phyloP scores from a whole-genome alignment of 2,797 vertebrate species.

The Cossypha dichroa region DNA sequence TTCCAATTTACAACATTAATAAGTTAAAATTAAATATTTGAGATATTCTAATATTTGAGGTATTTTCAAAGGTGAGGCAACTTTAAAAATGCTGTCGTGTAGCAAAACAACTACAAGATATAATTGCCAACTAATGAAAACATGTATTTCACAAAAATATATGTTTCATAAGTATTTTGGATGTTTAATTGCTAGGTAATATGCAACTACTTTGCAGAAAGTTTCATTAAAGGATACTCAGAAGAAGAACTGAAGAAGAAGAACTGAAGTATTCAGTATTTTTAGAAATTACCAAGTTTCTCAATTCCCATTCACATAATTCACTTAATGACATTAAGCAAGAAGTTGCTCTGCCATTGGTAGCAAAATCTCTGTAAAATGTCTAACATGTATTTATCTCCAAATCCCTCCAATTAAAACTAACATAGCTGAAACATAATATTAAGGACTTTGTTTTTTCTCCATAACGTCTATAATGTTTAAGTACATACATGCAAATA shows the following conservation, averaged over 20 bases:
- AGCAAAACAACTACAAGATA: not conserved
- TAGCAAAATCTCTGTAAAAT: slow-evolving; percentile 11
- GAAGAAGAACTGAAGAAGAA: not conserved
- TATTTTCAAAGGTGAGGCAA: not conserved
- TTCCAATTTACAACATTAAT: not conserved
- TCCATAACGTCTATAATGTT: not conserved
- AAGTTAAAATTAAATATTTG: not conserved
- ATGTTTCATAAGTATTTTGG: not conserved
- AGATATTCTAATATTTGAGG: not conserved
- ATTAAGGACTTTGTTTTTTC: not conserved
- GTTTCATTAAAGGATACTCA: not conserved
- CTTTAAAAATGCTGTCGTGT: not conserved
- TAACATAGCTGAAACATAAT: not conserved
- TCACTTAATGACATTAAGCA: not conserved
- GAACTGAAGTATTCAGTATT: not conserved
- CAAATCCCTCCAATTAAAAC: not conserved
- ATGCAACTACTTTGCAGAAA: not conserved
- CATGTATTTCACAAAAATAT: not conserved
- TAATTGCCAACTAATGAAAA: not conserved
- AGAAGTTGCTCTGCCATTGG: not conserved
- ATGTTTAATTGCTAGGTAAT: not conserved
- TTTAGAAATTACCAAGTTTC: not conserved
- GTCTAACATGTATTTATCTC: not conserved
- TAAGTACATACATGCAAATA: not conserved
- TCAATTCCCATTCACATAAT: not conserved